Evolutionary conservation across 2,888 invertebrate genomes (phyloP), one percentile per base, ranked within the genome.

Genomic region (Hirtodrosophila cameraria): DNA sequence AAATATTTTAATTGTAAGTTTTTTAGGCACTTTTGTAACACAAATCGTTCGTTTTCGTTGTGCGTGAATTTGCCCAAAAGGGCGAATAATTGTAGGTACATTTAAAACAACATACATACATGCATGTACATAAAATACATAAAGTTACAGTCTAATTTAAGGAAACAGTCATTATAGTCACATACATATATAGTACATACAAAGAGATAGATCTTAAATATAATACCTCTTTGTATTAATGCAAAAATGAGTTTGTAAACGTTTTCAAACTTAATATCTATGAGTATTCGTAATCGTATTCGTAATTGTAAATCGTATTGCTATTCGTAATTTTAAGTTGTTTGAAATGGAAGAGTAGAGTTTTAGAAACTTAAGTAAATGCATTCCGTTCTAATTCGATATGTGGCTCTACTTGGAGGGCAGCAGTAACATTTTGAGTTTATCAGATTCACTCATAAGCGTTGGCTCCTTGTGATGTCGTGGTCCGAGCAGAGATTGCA

Each of bases 391-490:
- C 12, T 28, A 2, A 9, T n/a, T 8, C 30, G 15, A 27, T 23
- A 20, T 20, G 2, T 18, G 18, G 18, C 11, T 27, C 49, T 80
- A 90, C 57, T 91, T 91, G 18, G 90, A 91, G 20, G 91, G 91
- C 57, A 91, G 75, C 52, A 91, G 70, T 27, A 91, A 78, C 88
- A 91, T 90, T 85, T 91, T 91, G 7, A 91, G 74, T 64, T 91
- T 91, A 49, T 91, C 91, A 1, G 91, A 89, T 78, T 91, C 91
- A 55, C 90, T 91, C 86, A 91, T 82, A 2, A 89, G 77, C 23
- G 86, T 74, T 3, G 87, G 74, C 38, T 87, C 86, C 48, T 70
- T 82, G 48, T 87, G 83, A 48, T 81, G 79, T 13, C 66, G 60
- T 7, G 77, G 62, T 3, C 77, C 76, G 45, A 89, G 77, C 35